Conservation (phyloP, 2,113 vertebrate species). For the Pungitius pungitius region DNA sequence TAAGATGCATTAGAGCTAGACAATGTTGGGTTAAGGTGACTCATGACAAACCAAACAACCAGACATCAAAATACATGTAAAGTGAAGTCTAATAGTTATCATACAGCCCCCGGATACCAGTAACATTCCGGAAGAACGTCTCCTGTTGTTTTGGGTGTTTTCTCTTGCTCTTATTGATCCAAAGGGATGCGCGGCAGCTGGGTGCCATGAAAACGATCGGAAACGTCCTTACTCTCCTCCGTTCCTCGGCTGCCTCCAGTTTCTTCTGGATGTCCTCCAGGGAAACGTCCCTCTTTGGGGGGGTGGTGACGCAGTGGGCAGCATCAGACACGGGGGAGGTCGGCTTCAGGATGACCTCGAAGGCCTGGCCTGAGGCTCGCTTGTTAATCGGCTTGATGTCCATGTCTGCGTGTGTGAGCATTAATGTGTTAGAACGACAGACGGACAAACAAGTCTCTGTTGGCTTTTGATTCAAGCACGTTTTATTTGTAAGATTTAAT, state of each 20-base stretch:
- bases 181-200: conserved; percentile 6
- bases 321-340: conserved; percentile 91
- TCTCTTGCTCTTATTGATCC: background rate
- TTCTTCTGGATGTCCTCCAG: conserved; percentile 97
- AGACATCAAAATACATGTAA: conserved; percentile 6
- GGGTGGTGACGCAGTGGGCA: conserved; percentile 86
- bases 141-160: background rate
- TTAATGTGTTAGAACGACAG: conserved; percentile 1
- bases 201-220: conserved; percentile 9
- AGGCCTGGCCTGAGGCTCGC: conserved; percentile 96
- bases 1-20: conserved; percentile 36
- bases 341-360: conserved; percentile 97
- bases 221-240: conserved; percentile 88
- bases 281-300: conserved; percentile 94
- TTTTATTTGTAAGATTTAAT: background rate
- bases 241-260: conserved; percentile 95
- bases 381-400: conserved; percentile 98
- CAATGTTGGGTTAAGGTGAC: background rate
- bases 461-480: background rate
- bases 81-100: background rate
- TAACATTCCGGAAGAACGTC: background rate
- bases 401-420: conserved; percentile 83
- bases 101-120: background rate
- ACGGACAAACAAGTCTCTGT: background rate
- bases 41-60: conserved; percentile 2